Conservation (phyloP, 2,113 vertebrate species). For the Petromus typicus region DNA sequence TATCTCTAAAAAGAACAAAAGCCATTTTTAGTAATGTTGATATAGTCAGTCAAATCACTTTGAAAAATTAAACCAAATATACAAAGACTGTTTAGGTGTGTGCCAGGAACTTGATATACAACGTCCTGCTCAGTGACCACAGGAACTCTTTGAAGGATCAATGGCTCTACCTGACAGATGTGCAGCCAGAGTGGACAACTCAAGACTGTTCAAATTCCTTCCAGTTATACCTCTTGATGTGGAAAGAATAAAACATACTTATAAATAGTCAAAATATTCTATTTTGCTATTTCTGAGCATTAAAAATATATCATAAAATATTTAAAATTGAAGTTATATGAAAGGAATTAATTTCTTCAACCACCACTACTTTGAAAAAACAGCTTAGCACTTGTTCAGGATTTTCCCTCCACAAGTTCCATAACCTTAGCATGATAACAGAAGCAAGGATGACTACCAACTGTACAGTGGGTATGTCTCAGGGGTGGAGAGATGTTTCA, state of each 20-base stretch:
- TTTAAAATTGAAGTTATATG: background rate
- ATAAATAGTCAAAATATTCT: background rate
- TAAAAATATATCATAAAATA: background rate
- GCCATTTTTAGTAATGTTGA: conserved; percentile 41
- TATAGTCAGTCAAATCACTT: conserved; percentile 44
- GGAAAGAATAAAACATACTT: background rate
- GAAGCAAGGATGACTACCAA: background rate
- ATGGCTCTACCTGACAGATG: background rate
- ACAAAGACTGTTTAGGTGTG: conserved; percentile 23
- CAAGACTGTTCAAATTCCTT: background rate
- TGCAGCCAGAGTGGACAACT: background rate
- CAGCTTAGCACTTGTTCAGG: background rate
- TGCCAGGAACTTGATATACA: background rate
- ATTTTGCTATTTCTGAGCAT: conserved; percentile 6
- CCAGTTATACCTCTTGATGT: background rate
- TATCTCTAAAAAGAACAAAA: conserved; percentile 66
- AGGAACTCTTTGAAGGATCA: background rate
- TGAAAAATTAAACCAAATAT: conserved; percentile 45
- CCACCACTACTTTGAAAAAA: background rate
- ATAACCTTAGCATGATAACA: background rate
- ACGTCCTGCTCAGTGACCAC: background rate
- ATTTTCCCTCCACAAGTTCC: background rate
- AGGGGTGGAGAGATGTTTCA: background rate
- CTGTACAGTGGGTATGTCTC: background rate
- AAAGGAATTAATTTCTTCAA: background rate